Conservation (phyloP, 2,797 vertebrate genomes). For the Cuniculus paca region DNA sequence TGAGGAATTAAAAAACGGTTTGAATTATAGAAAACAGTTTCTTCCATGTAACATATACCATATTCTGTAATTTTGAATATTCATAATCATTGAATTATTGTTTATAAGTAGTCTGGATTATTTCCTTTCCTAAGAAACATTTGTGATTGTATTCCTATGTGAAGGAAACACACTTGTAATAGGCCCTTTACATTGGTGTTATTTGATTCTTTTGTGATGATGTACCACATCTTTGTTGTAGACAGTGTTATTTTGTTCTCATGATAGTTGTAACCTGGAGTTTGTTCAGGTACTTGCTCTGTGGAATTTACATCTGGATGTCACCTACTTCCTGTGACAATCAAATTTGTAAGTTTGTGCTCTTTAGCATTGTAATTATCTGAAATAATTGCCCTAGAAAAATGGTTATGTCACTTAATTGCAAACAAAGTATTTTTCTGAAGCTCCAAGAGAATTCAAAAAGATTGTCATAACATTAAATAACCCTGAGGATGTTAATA, state of each 20-base stretch:
- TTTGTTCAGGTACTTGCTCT: background rate
- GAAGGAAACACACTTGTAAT: conserved; percentile 22
- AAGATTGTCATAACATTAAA: background rate
- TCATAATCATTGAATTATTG: conserved; percentile 50
- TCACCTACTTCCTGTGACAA: background rate
- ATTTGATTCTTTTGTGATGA: background rate
- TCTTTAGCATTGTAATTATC: background rate
- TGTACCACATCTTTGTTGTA: background rate
- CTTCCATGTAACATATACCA: conserved; percentile 42
- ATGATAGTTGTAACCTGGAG: background rate
- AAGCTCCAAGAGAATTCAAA: background rate
- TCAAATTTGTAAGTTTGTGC: background rate
- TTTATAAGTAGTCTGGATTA: conserved; percentile 30
- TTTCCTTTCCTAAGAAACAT: background rate
- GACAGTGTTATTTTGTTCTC: background rate
- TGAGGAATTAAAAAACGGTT: background rate
- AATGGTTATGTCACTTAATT: conserved; percentile 1
- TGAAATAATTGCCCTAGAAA: background rate
- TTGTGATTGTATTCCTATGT: background rate
- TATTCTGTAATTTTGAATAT: conserved; percentile 55
- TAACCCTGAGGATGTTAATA: background rate
- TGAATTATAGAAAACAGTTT: conserved; percentile 31
- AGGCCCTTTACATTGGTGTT: background rate
- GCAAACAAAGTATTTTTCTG: background rate
- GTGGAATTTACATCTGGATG: background rate